Base-by-base conservation (phyloP, 2,888 invertebrate species). In the Luffia ferchaultella region DNA sequence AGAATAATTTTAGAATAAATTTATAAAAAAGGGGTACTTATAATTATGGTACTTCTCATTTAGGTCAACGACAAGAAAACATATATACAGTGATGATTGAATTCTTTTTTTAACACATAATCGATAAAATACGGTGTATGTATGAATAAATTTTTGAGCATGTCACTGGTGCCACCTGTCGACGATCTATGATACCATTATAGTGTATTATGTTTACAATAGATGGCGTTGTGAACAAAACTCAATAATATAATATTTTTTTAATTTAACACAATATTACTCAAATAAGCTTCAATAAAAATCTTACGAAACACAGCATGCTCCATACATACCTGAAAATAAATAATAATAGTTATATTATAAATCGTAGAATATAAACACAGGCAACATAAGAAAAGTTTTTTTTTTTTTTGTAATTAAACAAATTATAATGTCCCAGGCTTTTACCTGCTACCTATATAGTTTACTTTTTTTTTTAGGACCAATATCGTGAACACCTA, bases 351-450 rank as follows among this genome's bases (percentile, higher is more conserved):
- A 53, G 49, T 50, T 48, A 50, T 45, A 53, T 54, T 60, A 56
- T 16, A 45, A 45, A 30, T 12, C 65, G 60, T 58, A 61, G 60
- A 63, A 59, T 60, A 62, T 60, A 45, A 53, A 48, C 45, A 54
- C n/a, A n/a, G 55, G 51, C 53, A 59, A 64, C 60, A n/a, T n/a
- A n/a, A n/a, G n/a, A n/a, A n/a, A n/a, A n/a, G n/a, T n/a, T n/a
- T n/a, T n/a, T n/a, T n/a, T n/a, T n/a, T n/a, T n/a, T n/a, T n/a
- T n/a, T n/a, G n/a, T n/a, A n/a, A n/a, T n/a, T n/a, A n/a, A n/a
- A n/a, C n/a, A n/a, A n/a, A n/a, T n/a, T n/a, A n/a, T n/a, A n/a
- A n/a, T n/a, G n/a, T n/a, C n/a, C n/a, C n/a, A n/a, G n/a, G n/a
- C n/a, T n/a, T n/a, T n/a, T n/a, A n/a, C n/a, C n/a, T n/a, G n/a